phyloP scores from a whole-genome alignment of 1,140 invertebrate genomes.

The Apis dorsata region DNA sequence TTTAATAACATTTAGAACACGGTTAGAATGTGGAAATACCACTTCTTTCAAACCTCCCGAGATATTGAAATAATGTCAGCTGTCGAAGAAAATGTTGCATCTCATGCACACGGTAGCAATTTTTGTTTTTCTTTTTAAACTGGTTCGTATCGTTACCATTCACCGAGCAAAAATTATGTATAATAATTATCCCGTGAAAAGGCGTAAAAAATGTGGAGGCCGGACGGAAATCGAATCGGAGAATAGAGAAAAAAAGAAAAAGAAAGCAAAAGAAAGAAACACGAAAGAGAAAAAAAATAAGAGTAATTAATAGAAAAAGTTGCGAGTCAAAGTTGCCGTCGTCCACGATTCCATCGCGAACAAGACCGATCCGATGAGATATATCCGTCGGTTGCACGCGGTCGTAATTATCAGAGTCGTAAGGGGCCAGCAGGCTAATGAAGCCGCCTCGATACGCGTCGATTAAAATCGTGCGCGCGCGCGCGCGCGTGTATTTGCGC shows the following conservation, averaged over 20 bases:
- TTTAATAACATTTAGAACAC: no score
- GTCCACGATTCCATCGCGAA: neutral
- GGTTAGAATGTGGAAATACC: no score
- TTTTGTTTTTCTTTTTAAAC: no score
- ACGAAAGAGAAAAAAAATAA: neutral
- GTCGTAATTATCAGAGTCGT: conserved; percentile 60
- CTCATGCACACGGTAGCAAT: no score
- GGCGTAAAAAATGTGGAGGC: no score
- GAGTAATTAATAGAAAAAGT: neutral
- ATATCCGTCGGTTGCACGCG: conserved; percentile 32
- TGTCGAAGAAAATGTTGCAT: no score
- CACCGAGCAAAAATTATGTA: no score
- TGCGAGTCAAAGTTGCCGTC: neutral
- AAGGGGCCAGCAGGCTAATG: conserved; percentile 56
- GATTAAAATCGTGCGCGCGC: conserved; percentile 61
- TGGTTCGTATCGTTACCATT: no score
- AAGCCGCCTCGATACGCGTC: conserved; percentile 58
- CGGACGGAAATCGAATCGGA: no score
- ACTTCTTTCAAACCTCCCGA: no score
- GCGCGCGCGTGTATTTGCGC: conserved; percentile 26
- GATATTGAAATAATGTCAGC: no score
- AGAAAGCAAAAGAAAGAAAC: neutral
- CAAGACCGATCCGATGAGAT: conserved; percentile 42
- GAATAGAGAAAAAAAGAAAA: neutral
- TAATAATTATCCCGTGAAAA: no score